Percentiles rank a stretch among this genome's conserved stretches.
Evolutionary conservation across 2,797 vertebrate species (phyloP).

Genomic region (Pseudopleuronectes americanus): DNA sequence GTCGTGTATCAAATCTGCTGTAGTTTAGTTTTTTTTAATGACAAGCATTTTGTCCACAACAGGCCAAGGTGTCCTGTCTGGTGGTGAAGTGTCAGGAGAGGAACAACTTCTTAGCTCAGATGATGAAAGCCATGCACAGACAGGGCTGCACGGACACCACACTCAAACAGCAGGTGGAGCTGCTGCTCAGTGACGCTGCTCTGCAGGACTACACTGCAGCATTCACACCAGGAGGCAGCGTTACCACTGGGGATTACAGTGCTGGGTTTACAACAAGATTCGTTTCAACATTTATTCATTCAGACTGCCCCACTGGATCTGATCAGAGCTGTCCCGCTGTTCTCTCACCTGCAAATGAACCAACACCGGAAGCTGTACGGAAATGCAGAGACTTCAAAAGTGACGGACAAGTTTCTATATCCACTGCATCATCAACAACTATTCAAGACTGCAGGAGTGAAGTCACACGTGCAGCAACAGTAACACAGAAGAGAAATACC

Average conservation of each 20-base stretch:
- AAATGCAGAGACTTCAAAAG: conserved; percentile 15
- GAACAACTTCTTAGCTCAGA: conserved; percentile 80
- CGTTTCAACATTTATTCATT: conserved; percentile 29
- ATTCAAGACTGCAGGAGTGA: conserved; percentile 11
- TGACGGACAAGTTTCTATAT: background rate
- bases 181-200: conserved; percentile 76
- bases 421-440: conserved; percentile 14
- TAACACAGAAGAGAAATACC: conserved; percentile 23
- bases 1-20: background rate
- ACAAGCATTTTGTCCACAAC: conserved; percentile 29
- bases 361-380: background rate
- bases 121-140: conserved; percentile 73
- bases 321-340: conserved; percentile 7
- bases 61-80: conserved; percentile 89
- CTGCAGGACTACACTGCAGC: conserved; percentile 77
- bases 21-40: conserved; percentile 21
- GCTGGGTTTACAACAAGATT: conserved; percentile 27
- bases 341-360: conserved; percentile 9
- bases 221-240: conserved; percentile 59
- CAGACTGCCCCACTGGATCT: conserved; percentile 17
- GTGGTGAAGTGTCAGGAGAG: conserved; percentile 86
- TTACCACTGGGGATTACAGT: conserved; percentile 11
- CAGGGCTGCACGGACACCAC: conserved; percentile 50
- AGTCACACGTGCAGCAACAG: conserved; percentile 4
- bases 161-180: conserved; percentile 73